Conservation (phyloP, 2,797 vertebrate genomes). For the Gephyroberyx darwinii region DNA sequence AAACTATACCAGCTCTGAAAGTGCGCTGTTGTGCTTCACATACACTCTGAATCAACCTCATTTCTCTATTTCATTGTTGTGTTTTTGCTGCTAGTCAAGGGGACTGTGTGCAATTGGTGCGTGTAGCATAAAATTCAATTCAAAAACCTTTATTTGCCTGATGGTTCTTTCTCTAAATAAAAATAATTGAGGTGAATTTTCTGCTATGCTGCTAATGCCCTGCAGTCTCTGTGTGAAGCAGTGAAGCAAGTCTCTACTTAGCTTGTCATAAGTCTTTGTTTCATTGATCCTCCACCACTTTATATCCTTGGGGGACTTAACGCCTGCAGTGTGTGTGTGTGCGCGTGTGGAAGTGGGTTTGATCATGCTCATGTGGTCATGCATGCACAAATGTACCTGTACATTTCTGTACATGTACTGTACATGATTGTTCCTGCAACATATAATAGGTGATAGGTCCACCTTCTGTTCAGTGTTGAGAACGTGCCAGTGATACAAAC, state of each 20-base stretch:
- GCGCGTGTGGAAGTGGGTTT: no score
- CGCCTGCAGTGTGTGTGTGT: slow-evolving; percentile 23
- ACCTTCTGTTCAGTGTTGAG: background rate
- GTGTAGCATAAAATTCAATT: no score
- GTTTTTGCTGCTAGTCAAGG: background rate
- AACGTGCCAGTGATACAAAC: background rate
- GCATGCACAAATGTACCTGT: background rate
- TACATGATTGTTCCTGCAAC: no score
- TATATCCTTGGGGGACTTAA: slow-evolving; percentile 19
- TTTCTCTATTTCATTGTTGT: slow-evolving; percentile 6
- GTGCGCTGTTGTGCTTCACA: slow-evolving; percentile 6
- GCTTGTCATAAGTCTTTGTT: slow-evolving; percentile 30
- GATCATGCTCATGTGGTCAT: no score
- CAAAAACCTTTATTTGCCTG: no score
- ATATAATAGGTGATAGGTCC: background rate
- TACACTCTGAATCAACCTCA: background rate
- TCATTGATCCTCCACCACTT: background rate
- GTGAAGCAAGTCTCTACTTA: slow-evolving; percentile 12
- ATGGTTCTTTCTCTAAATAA: no score
- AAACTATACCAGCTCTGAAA: slow-evolving; percentile 5
- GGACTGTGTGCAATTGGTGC: background rate
- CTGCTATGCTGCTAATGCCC: background rate
- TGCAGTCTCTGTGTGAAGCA: background rate
- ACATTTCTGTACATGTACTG: background rate
- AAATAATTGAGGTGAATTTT: no score